Percentiles rank a stretch among this genome's conserved stretches.
phyloP scores from a whole-genome alignment of 2,113 vertebrate genomes.

The Rhinoderma darwinii region DNA sequence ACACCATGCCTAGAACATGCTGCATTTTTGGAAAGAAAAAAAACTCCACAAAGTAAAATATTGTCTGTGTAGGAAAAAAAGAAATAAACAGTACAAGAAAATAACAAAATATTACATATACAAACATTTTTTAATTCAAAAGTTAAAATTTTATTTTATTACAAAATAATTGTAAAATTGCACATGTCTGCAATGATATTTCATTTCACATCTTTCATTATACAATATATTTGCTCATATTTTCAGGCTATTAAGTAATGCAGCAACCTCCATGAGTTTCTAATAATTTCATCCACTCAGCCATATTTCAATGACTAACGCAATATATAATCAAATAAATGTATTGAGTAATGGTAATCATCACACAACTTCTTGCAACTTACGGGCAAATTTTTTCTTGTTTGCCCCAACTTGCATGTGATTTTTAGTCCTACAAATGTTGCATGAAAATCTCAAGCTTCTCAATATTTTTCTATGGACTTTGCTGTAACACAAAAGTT shows the following conservation, averaged over 20 bases:
- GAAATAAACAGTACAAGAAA: not conserved
- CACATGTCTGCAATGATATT: conserved; percentile 43
- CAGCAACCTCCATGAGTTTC: not conserved
- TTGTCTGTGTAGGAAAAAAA: not conserved
- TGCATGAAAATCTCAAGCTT: too few species aligned
- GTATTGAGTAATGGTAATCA: not conserved
- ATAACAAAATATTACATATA: too few species aligned
- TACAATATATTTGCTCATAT: conserved; percentile 29
- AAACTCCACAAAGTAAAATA: too few species aligned
- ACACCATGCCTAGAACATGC: too few species aligned
- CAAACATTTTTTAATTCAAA: conserved; percentile 45
- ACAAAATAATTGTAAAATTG: conserved; percentile 51
- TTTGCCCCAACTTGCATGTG: too few species aligned
- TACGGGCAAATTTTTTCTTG: too few species aligned
- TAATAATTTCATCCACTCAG: not conserved
- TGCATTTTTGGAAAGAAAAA: too few species aligned
- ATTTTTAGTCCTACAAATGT: too few species aligned
- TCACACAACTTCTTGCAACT: not conserved
- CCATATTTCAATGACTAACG: not conserved
- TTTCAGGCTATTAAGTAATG: conserved; percentile 23
- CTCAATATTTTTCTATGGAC: too few species aligned
- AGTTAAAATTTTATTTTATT: conserved; percentile 48
- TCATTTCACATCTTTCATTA: conserved; percentile 4
- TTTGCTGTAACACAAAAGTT: too few species aligned
- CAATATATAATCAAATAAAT: not conserved